Percentiles rank a stretch among this genome's conserved stretches.
These are phyloP conservation scores for Aquatica leii DNA, from an alignment of 2,888 invertebrate genomes.

Conservation along the genomic window DNA sequence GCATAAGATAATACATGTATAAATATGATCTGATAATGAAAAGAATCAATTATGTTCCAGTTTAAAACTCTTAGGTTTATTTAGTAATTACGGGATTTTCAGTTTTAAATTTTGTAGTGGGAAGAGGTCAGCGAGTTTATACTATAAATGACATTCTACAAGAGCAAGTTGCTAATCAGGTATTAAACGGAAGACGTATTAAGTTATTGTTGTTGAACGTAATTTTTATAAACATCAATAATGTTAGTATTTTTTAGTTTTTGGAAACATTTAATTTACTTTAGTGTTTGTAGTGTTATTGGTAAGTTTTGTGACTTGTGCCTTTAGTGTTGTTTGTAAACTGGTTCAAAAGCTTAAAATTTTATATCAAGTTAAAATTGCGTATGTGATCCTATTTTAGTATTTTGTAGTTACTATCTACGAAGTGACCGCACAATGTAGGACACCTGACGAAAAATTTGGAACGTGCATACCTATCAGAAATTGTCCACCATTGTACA, in stretches of 20 bases:
- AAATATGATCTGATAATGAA: too few species aligned
- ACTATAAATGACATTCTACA: constrained; percentile 8
- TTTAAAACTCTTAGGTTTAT: neutral
- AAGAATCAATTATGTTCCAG: too few species aligned
- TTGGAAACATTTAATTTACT: neutral
- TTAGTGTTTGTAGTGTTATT: neutral
- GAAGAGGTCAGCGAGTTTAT: constrained; percentile 10
- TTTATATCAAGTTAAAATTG: neutral
- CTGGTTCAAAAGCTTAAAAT: neutral
- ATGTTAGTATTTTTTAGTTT: neutral
- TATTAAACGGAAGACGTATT: neutral
- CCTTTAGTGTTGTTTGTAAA: neutral
- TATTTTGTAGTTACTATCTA: neutral
- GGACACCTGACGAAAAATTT: neutral
- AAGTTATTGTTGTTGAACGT: neutral
- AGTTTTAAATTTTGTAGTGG: neutral
- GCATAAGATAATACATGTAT: too few species aligned
- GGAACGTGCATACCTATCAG: constrained; percentile 4
- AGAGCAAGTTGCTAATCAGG: constrained; percentile 10
- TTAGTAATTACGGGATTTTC: constrained; percentile 1
- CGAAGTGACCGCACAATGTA: neutral
- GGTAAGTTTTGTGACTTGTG: neutral
- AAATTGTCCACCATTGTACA: neutral
- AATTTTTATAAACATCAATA: too few species aligned
- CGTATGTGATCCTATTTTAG: neutral